These are phyloP conservation scores for Gouania willdenowi DNA, from an alignment of 2,797 vertebrate genomes.

Conservation along the genomic window DNA sequence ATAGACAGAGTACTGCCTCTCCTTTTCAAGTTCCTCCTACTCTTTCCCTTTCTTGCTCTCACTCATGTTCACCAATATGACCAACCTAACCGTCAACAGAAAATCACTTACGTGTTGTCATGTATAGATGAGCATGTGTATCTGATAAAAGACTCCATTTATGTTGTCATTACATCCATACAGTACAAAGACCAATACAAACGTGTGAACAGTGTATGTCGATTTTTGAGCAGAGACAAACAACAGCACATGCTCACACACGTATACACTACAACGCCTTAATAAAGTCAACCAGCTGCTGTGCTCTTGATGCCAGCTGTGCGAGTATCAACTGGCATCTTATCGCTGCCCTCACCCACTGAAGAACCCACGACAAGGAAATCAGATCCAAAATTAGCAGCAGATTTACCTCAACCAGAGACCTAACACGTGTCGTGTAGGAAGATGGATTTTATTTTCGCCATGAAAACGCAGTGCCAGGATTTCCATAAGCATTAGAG, in stretches of 20 bases:
- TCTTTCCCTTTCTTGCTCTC: constrained; percentile 5
- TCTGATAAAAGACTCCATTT: constrained; percentile 41
- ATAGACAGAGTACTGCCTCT: constrained; percentile 33
- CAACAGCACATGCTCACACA: constrained; percentile 6
- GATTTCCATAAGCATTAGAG: constrained; percentile 35
- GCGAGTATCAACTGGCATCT: constrained; percentile 57
- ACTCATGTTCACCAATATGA: constrained; percentile 40
- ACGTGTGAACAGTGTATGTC: too few species aligned
- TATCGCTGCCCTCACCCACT: constrained; percentile 53
- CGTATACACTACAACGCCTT: constrained; percentile 28
- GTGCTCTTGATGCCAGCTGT: constrained; percentile 61
- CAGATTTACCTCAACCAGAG: constrained; percentile 57
- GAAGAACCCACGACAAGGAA: constrained; percentile 56
- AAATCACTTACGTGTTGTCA: constrained; percentile 26
- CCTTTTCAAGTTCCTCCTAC: constrained; percentile 16
- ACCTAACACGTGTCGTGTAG: constrained; percentile 65
- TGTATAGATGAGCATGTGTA: constrained; percentile 18
- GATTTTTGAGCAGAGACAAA: not conserved
- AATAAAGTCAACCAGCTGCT: constrained; percentile 62
- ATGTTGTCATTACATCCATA: constrained; percentile 11
- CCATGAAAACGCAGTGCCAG: constrained; percentile 32
- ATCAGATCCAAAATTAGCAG: constrained; percentile 62
- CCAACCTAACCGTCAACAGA: constrained; percentile 19
- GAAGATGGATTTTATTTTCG: constrained; percentile 63
- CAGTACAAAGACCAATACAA: too few species aligned